Evolutionary conservation across 2,113 vertebrate species (phyloP).

Genomic region (Anoura caudifer): DNA sequence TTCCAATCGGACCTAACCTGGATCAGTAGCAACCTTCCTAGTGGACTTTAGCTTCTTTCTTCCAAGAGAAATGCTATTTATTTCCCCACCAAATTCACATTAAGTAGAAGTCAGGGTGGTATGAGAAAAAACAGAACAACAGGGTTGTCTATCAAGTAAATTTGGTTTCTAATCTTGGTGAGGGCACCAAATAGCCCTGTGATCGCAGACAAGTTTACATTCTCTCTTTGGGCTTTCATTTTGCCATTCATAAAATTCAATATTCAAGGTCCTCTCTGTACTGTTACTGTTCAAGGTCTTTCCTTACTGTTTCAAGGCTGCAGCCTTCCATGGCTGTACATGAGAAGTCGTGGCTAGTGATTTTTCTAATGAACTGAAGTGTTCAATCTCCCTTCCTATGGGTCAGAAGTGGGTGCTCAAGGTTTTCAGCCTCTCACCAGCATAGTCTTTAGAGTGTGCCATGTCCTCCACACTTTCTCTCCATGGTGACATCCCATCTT

Average conservation of each 20-base stretch:
- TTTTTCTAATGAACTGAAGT: background rate
- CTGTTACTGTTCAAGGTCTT: background rate
- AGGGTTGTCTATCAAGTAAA: background rate
- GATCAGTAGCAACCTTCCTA: constrained; percentile 6
- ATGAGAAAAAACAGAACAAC: background rate
- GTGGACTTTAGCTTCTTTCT: constrained; percentile 33
- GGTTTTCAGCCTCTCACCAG: background rate
- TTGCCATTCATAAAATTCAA: background rate
- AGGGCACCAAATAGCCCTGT: background rate
- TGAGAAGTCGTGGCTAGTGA: background rate
- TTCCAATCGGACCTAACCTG: background rate
- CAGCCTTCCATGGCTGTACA: background rate
- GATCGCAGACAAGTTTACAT: background rate
- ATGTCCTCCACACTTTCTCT: background rate
- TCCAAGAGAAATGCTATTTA: background rate
- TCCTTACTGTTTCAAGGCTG: background rate
- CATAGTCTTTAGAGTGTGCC: background rate
- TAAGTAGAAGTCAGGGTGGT: background rate
- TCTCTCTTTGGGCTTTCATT: background rate
- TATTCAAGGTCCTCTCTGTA: background rate
- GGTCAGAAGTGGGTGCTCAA: background rate
- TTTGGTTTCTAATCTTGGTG: background rate
- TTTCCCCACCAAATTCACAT: background rate
- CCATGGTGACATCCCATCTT: fast-evolving
- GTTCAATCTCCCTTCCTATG: background rate